Evolutionary conservation across 1,140 invertebrate genomes (phyloP).

Genomic region (Catajapyx aquilonaris): DNA sequence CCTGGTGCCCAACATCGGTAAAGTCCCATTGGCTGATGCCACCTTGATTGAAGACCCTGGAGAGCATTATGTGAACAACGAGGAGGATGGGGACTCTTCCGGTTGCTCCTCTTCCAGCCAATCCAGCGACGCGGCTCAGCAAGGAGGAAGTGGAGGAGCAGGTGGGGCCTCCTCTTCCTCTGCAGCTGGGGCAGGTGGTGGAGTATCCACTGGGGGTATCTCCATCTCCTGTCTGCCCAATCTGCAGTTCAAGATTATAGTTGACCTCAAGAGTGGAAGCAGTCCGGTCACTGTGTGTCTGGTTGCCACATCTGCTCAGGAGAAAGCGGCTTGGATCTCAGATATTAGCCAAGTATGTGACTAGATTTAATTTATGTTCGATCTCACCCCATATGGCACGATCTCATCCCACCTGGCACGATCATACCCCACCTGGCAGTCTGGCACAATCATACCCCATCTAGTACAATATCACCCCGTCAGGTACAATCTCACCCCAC

Average conservation of each 20-base stretch:
- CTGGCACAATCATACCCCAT: no score
- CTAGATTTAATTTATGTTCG: no score
- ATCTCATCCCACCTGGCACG: no score
- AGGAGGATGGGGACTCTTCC: constrained; percentile 18
- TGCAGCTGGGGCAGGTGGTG: no score
- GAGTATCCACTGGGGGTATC: no score
- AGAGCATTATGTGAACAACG: constrained; percentile 32
- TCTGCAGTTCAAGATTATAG: constrained; percentile 71
- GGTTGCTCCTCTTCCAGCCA: constrained; percentile 9
- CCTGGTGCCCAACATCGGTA: constrained; percentile 57
- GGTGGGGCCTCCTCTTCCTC: no score
- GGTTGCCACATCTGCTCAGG: constrained; percentile 57
- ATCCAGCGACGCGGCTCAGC: constrained; percentile 13
- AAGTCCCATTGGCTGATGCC: constrained; percentile 63
- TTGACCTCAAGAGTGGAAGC: constrained; percentile 36
- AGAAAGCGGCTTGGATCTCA: constrained; percentile 86
- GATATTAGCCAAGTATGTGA: constrained; percentile 75
- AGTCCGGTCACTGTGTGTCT: constrained; percentile 44
- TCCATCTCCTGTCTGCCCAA: no score
- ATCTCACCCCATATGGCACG: no score
- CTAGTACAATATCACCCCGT: no score
- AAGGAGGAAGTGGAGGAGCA: no score
- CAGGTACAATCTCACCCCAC: no score
- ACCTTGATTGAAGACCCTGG: constrained; percentile 60
- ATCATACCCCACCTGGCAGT: no score